phyloP scores from a whole-genome alignment of 2,888 invertebrate genomes.

The Thalpophila matura region DNA sequence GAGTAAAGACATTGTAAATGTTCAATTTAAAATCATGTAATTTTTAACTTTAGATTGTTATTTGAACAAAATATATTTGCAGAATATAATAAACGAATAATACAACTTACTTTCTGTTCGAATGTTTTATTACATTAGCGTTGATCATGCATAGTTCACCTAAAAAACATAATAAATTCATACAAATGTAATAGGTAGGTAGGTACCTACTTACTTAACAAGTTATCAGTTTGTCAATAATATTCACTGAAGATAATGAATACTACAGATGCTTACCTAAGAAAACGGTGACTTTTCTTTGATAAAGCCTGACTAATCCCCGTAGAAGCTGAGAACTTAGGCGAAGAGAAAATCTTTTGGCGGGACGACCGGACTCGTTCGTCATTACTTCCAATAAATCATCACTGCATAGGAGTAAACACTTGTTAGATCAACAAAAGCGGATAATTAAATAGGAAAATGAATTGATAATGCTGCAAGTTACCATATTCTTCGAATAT shows the following conservation, averaged over 20 bases:
- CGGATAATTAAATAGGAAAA: not conserved
- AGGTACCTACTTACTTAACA: not conserved
- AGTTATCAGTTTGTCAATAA: not conserved
- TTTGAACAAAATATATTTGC: not conserved
- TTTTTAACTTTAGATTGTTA: slow-evolving; percentile 19
- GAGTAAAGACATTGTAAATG: not conserved
- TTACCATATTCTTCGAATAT: slow-evolving; percentile 84
- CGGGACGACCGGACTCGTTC: slow-evolving; percentile 82
- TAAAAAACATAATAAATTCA: slow-evolving; percentile 61
- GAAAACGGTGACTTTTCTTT: slow-evolving; percentile 78
- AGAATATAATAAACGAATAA: slow-evolving; percentile 11
- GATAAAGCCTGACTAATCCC: slow-evolving; percentile 82
- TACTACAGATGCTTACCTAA: slow-evolving; percentile 70
- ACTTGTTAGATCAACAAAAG: not conserved
- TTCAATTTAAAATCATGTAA: not conserved
- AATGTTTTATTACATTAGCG: slow-evolving; percentile 77
- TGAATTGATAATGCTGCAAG: not conserved
- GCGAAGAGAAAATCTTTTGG: slow-evolving; percentile 82
- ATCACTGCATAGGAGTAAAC: slow-evolving; percentile 69
- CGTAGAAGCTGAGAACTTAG: slow-evolving; percentile 84
- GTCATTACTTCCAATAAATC: slow-evolving; percentile 80
- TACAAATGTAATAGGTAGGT: not conserved
- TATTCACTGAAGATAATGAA: too few species aligned
- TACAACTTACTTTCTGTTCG: slow-evolving; percentile 81
- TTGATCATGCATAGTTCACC: slow-evolving; percentile 84